Base-by-base conservation (phyloP, 2,113 vertebrate genomes). In the Bubo blakistoni region DNA sequence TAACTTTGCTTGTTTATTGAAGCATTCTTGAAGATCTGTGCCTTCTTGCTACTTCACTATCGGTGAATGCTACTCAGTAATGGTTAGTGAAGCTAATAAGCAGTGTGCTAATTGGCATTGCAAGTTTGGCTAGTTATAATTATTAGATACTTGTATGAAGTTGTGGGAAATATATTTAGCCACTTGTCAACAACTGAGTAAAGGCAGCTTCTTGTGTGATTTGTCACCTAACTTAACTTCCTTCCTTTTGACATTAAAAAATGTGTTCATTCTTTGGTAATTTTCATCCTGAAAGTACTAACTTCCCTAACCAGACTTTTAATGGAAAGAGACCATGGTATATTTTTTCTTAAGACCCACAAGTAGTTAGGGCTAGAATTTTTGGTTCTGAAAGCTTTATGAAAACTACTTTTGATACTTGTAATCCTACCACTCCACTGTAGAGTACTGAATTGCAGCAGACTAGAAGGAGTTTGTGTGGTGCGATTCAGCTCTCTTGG, bases 141-240 rank as follows among this genome's bases (percentile, higher is more conserved):
- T 91, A 86, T 72, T 92, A 84, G 72, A 66, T 92, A 34, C 42
- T 46, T 0, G 0, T 79, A 69, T 65, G 58, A 90, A 85, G 66
- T 90, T 0, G 40, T 92, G 49, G 66, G 78, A 92, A 92, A 73
- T 69, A 7, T 12, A 69, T 87, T 91, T 87, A 91, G 81, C 13
- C 10, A 22, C 44, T 84, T 84, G 87, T 85, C 70, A 90, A 76
- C 74, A 95, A 26, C 87, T 47, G 29, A 72, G 6, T 94, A 76
- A 90, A 73, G 71, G 74, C 34, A 91, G 65, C 81, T 94, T 55
- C 61, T 85, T 87, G 8, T 57, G 58, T 77, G 61, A 85, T 87
- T 92, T 85, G 65, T 96, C 93, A 93, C 62, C 42, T 84, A 70
- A 72, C 40, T 86, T 77, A 70, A 52, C 82, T 96, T 88, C 73